Evolutionary conservation across 2,113 vertebrate species (phyloP).

Genomic region (Miniopterus natalensis): DNA sequence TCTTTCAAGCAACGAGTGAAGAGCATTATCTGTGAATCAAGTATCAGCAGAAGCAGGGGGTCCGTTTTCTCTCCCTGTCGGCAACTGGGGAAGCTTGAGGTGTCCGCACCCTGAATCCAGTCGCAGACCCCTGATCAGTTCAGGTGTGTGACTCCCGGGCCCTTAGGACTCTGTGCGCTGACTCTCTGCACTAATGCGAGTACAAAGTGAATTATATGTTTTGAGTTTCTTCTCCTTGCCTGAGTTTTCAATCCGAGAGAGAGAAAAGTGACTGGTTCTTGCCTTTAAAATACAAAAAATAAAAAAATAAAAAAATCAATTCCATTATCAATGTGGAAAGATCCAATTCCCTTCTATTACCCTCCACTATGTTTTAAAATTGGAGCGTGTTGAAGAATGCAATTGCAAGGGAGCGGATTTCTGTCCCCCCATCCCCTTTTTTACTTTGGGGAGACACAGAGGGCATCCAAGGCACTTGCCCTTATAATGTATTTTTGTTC

Average conservation of each 20-base stretch:
- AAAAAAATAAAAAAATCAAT: neutral
- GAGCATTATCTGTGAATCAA: neutral
- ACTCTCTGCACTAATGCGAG: neutral
- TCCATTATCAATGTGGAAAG: neutral
- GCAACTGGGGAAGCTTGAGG: neutral
- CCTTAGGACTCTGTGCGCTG: neutral
- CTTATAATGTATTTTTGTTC: neutral
- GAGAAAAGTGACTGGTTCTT: neutral
- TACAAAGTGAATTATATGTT: neutral
- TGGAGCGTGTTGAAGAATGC: neutral
- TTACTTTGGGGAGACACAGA: neutral
- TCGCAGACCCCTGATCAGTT: neutral
- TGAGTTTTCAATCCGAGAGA: neutral
- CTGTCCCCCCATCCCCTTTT: neutral
- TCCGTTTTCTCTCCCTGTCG: neutral
- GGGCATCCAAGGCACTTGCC: neutral
- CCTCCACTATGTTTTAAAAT: neutral
- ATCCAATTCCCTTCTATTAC: neutral
- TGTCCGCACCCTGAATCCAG: neutral
- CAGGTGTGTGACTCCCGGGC: neutral
- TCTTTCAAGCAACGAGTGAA: neutral
- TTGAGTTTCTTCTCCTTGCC: slow-evolving; percentile 16
- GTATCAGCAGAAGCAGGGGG: neutral
- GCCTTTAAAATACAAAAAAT: neutral
- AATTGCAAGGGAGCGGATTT: neutral